These are phyloP conservation scores for Acronicta psi DNA, from an alignment of 2,888 invertebrate genomes.

Conservation along the genomic window DNA sequence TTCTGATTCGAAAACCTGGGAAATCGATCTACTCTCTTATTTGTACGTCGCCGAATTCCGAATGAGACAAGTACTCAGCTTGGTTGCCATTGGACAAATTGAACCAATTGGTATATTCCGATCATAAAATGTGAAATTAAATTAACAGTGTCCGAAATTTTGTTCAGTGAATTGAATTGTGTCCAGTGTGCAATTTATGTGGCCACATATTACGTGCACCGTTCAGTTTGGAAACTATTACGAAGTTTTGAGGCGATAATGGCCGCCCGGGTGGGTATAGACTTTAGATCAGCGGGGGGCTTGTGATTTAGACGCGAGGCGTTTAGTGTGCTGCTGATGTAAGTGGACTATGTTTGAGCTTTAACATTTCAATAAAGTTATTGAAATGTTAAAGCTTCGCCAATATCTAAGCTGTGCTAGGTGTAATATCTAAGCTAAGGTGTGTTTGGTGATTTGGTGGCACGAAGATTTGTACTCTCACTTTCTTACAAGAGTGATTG, in stretches of 20 bases:
- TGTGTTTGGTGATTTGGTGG: too few species aligned
- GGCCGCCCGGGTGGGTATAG: slow-evolving; percentile 49
- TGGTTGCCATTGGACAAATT: slow-evolving; percentile 37
- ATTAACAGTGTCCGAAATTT: slow-evolving; percentile 48
- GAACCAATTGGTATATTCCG: slow-evolving; percentile 36
- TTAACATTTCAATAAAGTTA: too few species aligned
- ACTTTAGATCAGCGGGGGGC: slow-evolving; percentile 49
- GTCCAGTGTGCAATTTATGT: slow-evolving; percentile 51
- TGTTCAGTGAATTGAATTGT: slow-evolving; percentile 45
- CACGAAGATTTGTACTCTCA: too few species aligned
- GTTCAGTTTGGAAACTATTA: slow-evolving; percentile 51
- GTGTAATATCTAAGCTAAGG: too few species aligned
- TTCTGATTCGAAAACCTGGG: slow-evolving; percentile 49
- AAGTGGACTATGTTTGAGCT: slow-evolving; percentile 27
- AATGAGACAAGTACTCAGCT: slow-evolving; percentile 36
- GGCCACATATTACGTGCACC: slow-evolving; percentile 52
- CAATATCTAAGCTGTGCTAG: too few species aligned
- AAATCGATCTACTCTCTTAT: slow-evolving; percentile 47
- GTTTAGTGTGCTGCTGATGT: slow-evolving; percentile 21
- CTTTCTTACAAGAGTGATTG: too few species aligned
- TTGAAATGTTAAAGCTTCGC: slow-evolving; percentile 2
- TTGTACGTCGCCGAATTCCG: slow-evolving; percentile 26
- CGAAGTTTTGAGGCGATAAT: slow-evolving; percentile 51
- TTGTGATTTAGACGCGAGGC: slow-evolving; percentile 35
- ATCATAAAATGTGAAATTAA: slow-evolving; percentile 47